Evolutionary conservation across 1,140 invertebrate genomes (phyloP), one percentile per base, ranked within the genome.

Genomic region (Lordiphosa clarofinis): DNA sequence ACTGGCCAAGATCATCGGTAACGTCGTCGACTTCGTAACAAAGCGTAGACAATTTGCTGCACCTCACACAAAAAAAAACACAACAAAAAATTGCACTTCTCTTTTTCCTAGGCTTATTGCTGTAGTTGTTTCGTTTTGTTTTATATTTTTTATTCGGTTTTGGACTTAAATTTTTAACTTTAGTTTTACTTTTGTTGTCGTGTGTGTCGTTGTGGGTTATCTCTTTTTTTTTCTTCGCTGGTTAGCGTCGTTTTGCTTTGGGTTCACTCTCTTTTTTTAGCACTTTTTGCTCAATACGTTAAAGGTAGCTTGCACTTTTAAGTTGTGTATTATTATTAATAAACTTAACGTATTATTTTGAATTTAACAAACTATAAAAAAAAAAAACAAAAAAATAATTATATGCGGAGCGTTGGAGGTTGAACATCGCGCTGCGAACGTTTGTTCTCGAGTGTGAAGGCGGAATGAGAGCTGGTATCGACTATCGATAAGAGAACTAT

Each of bases 1-100:
- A 67, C 57, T 36, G 68, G 63, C 73, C 73, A 82, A 82, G 78
- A 76, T 84, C 78, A 76, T 46, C 59, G 64, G 56, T 63, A 76
- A 76, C 65, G 61, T 71, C 59, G 68, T 68, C 62, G 71, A 76
- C 65, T 57, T 71, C 59, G 68, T 68, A 73, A 67, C 56, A 65
- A 53, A 70, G 59, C 55, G 55, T 48, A 48, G 46, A 36, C 46
- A 48, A 48, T 48, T 48, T 35, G 46, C 46, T 48, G 46, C 24
- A 33, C 31, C 31, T 15, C 13, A 13, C 10, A 33, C 13, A 40
- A 46, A 24, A 49, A 28, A 55, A 24, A 46, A 67, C 56, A 57
- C 62, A 43, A 21, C 3, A n/a, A n/a, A 15, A 15, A 44, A 44
- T 44, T 44, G 42, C 42, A 24, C 21, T 44, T 44, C 42, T 44